Base-by-base conservation (phyloP, 2,113 vertebrate species). In the Perognathus longimembris region DNA sequence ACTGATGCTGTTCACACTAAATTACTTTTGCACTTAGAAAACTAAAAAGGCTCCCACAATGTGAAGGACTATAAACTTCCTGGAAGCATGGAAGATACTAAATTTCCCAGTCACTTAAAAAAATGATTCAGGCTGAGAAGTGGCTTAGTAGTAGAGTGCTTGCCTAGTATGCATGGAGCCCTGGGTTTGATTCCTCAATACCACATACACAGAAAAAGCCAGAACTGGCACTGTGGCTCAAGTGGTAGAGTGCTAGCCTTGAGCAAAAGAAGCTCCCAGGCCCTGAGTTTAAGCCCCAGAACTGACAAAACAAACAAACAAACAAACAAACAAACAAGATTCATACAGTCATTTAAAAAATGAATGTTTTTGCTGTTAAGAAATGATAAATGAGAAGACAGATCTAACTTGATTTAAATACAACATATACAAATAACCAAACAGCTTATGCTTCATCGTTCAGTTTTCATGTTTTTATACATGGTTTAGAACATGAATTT, bases 21-120 rank as follows among this genome's bases (percentile, higher is more conserved):
- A 92, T 34, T 75, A 71, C 28, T 86, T 50, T 63, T 17, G 14
- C 59, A 91, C 61, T 88, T 93, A n/a, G 80, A 78, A 93, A 91
- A 78, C 40, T 30, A 30, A 71, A 57, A 84, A 92, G 57, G 20
- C 89, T 82, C 50, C 50, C 38, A 89, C 77, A 88, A 79, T 50
- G 17, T 66, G 30, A 90, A 86, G 32, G 34, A 89, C 36, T 57
- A 86, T 4, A 10, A 90, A 83, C 7, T 78, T 93, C 32, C 50
- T 59, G 34, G n/a, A 89, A 91, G 91, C 66, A 79, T 0, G 61
- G 10, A 82, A 28, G 12, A 61, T 74, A 90, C 2, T 54, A 54
- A 54, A 85, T 64, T 90, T 86, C 36, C 40, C 63, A 69, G 57
- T 59, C n/a, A 70, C 17, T 84, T 63, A 59, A 87, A 93, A 75